Evolutionary conservation across 2,797 vertebrate species (phyloP), one percentile per base, ranked within the genome.

Genomic region (Brotogeris chrysoptera): DNA sequence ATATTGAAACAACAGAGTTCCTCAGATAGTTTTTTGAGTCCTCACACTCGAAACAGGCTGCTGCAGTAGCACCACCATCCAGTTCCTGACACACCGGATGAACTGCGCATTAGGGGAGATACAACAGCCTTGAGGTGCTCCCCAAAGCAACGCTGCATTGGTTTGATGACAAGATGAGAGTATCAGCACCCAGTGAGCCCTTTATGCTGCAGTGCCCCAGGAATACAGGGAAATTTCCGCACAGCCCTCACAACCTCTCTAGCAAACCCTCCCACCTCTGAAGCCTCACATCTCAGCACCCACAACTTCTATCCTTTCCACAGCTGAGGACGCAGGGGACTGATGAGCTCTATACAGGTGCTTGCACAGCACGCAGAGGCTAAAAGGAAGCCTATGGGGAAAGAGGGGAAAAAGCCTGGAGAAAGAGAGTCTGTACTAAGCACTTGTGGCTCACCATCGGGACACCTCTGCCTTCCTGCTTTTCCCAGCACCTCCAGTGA

Each of bases 311-410:
- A n/a, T 79, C 32, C 53, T 38, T 81, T 44, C 55, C 76, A 43
- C 52, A 69, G 72, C 61, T 57, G 53, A 91, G 61, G 20, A 81
- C 34, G 14, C 0, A 38, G 34, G 16, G 13, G 23, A 32, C 61
- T 3, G 0, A 60, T 16, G 60, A 74, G 44, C 71, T 80, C 39
- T 19, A 19, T 6, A 28, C 6, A 80, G 39, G 34, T 16, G 34
- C 18, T 16, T 0, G 4, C 3, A 7, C 7, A 28, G 53, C 32
- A 79, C 0, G 0, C 18, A 41, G 17, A 72, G 36, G 13, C 36
- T 61, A 52, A 72, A 65, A 69, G 12, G 36, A 84, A 87, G 36
- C 11, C 60, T 14, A 3, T 24, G 69, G 69, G 19, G 53, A n/a
- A 55, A 57, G 34, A 72, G 4, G 7, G 18, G 14, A 0, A 66